Conservation (phyloP, 2,888 invertebrate genomes). For the Brassicogethes aeneus region DNA sequence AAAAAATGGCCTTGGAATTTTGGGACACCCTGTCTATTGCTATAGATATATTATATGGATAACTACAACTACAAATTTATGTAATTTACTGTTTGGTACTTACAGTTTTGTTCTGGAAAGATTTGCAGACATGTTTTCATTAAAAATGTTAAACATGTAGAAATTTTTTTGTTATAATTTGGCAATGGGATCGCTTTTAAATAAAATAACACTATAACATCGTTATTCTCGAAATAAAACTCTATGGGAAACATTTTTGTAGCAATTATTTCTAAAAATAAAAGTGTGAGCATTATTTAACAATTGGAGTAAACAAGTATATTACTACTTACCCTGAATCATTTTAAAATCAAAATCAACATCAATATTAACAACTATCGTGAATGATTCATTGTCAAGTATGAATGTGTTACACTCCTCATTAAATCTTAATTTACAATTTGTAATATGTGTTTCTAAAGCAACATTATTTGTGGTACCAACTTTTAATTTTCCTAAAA, state of each 20-base stretch:
- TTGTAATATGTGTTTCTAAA: no score
- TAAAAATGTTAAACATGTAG: constrained; percentile 24
- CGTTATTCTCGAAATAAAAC: constrained; percentile 21
- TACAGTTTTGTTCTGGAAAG: not conserved
- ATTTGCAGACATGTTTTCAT: constrained; percentile 14
- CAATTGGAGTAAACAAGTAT: no score
- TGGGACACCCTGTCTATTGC: no score
- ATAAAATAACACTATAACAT: constrained; percentile 25
- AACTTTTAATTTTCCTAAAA: constrained; percentile 25
- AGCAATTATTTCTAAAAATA: constrained; percentile 26
- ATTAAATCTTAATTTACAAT: not conserved
- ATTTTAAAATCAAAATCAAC: not conserved
- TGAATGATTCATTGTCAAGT: no score
- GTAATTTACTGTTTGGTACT: not conserved
- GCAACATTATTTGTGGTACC: constrained; percentile 29
- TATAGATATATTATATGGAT: no score
- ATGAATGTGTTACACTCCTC: no score
- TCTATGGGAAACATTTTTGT: constrained; percentile 28
- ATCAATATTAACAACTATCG: not conserved
- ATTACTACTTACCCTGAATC: no score
- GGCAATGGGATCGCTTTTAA: constrained; percentile 27
- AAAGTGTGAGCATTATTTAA: not conserved
- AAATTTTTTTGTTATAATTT: constrained; percentile 24
- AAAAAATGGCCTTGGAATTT: no score
- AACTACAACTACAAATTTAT: no score